Evolutionary conservation across 2,888 invertebrate species (phyloP).

Genomic region (Orthonychiurus folsomi): DNA sequence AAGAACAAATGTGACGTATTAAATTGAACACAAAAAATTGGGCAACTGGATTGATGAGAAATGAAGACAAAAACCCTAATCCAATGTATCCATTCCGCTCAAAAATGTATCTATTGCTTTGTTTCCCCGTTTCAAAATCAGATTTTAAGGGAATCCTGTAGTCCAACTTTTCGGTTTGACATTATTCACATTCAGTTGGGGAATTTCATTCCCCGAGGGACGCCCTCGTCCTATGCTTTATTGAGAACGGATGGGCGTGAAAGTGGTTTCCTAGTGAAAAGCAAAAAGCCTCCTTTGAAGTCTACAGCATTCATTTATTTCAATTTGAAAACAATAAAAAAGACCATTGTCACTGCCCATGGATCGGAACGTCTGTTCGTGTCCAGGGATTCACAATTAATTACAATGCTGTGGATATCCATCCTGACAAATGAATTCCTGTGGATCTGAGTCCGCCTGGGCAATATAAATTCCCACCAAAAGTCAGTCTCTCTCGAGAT

Average conservation of each 20-base stretch:
- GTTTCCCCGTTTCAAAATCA: not conserved
- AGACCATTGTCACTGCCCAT: not conserved
- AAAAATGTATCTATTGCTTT: not conserved
- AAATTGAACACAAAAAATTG: not conserved
- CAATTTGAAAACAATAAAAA: not conserved
- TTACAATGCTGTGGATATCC: too few species aligned
- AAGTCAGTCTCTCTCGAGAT: too few species aligned
- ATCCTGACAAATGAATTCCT: too few species aligned
- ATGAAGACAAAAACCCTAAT: too few species aligned
- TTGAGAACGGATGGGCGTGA: not conserved
- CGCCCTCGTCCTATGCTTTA: not conserved
- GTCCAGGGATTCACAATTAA: too few species aligned
- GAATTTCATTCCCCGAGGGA: not conserved
- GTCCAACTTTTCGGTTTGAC: not conserved
- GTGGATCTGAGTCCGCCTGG: too few species aligned
- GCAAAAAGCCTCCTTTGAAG: not conserved
- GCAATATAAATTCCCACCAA: not conserved
- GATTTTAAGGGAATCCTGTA: not conserved
- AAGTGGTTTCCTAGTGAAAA: not conserved
- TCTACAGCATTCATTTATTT: not conserved
- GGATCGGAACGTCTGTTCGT: too few species aligned
- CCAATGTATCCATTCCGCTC: too few species aligned
- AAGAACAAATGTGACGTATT: not conserved
- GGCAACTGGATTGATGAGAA: not conserved
- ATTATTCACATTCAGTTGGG: not conserved